Conservation (phyloP, 2,888 invertebrate species). For the Geophilus truncorum region DNA sequence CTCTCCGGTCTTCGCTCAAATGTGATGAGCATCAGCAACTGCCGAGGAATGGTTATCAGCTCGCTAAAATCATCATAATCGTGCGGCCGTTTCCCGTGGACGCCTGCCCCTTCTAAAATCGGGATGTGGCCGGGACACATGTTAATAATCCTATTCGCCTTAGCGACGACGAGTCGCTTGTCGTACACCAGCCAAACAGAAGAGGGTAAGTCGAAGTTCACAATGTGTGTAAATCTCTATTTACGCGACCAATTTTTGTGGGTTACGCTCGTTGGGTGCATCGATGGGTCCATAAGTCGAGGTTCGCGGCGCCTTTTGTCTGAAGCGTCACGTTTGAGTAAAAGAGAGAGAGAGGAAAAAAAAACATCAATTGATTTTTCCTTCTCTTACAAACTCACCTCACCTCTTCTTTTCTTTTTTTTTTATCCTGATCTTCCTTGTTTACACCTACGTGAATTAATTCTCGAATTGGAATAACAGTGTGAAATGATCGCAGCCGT, state of each 20-base stretch:
- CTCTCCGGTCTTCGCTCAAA: background rate
- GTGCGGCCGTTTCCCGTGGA: background rate
- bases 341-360: too few species aligned
- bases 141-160: background rate
- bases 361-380: too few species aligned
- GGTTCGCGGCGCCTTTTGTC: background rate
- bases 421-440: too few species aligned
- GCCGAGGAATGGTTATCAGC: conserved; percentile 1
- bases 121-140: conserved; percentile 3
- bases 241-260: background rate
- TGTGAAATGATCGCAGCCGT: too few species aligned
- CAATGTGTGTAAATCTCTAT: too few species aligned
- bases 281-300: background rate
- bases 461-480: too few species aligned
- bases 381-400: too few species aligned
- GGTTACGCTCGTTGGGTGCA: background rate
- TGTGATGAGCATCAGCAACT: background rate
- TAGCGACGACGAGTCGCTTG: background rate
- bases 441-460: too few species aligned
- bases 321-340: too few species aligned
- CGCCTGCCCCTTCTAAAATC: background rate
- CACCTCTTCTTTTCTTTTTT: background rate
- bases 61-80: background rate
- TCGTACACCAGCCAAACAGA: background rate
- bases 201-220: background rate